These are phyloP conservation scores for Hemaris fuciformis DNA, from an alignment of 2,888 invertebrate species.

Conservation along the genomic window DNA sequence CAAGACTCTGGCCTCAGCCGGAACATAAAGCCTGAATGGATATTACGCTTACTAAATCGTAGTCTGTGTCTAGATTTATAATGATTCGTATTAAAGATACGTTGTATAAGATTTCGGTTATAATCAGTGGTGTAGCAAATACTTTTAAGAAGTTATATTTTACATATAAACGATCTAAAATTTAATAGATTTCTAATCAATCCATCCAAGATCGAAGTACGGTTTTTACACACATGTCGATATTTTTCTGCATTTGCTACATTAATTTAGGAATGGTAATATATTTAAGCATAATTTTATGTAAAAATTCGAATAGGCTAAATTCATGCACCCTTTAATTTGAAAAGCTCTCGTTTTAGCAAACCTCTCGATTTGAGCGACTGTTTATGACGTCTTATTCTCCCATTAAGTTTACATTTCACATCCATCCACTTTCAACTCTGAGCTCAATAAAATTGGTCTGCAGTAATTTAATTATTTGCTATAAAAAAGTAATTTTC, in stretches of 20 bases:
- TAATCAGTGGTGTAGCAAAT: background rate
- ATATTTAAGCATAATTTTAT: background rate
- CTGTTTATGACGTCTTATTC: background rate
- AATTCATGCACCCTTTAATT: background rate
- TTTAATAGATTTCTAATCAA: too few species aligned
- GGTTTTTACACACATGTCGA: background rate
- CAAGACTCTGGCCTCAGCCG: constrained; percentile 39
- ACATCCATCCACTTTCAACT: background rate
- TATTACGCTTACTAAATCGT: constrained; percentile 70
- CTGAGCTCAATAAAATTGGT: background rate
- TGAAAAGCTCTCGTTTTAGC: background rate
- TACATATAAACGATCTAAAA: too few species aligned
- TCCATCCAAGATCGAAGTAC: too few species aligned
- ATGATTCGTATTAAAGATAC: background rate
- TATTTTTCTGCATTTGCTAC: background rate
- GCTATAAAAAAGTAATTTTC: background rate
- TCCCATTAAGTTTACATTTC: background rate
- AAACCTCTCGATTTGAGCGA: background rate
- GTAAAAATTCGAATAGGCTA: background rate
- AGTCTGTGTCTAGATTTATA: constrained; percentile 35
- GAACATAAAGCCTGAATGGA: constrained; percentile 58
- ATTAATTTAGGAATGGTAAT: background rate
- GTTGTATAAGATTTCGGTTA: background rate
- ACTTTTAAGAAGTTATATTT: too few species aligned
- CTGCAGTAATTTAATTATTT: background rate